A percentile compares a stretch with the other conserved stretches of the same genome.
These are phyloP conservation scores for Chamaea fasciata DNA, from an alignment of 2,113 vertebrate species.

Conservation along the genomic window DNA sequence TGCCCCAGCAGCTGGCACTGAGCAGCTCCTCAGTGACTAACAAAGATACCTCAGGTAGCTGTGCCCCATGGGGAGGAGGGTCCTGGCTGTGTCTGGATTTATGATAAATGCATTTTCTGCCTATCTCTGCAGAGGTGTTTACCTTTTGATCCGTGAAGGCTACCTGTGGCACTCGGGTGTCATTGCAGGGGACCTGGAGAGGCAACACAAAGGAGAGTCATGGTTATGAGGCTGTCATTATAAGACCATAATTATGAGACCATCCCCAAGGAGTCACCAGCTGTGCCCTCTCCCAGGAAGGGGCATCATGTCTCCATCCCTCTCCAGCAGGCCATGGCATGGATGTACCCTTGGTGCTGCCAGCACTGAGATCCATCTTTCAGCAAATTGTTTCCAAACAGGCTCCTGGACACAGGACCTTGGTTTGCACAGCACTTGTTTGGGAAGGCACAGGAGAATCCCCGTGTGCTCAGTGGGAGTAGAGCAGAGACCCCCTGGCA, in stretches of 20 bases:
- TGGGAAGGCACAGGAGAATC: neutral
- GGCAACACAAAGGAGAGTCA: neutral
- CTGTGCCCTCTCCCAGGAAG: neutral
- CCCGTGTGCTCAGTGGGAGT: neutral
- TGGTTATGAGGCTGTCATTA: neutral
- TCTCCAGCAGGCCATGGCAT: fast-evolving
- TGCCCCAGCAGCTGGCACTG: fast-evolving
- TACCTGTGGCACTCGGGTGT: conserved; percentile 43
- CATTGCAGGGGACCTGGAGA: conserved; percentile 51
- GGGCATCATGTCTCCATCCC: fast-evolving
- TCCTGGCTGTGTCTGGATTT: fast-evolving
- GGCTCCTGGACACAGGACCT: neutral
- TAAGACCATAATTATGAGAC: neutral
- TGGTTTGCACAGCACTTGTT: neutral
- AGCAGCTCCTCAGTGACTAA: neutral
- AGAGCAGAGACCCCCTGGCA: neutral
- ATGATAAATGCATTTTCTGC: fast-evolving
- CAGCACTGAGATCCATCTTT: fast-evolving
- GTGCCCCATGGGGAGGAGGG: neutral
- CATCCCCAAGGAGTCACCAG: fast-evolving
- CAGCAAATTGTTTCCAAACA: neutral
- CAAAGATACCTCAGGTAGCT: neutral
- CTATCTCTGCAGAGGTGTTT: neutral
- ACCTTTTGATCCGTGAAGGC: neutral
- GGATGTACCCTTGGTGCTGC: neutral